Percentiles rank a stretch among this genome's conserved stretches.
Conservation (phyloP, 1,140 invertebrate genomes). For the Heliconius hewitsoni region DNA sequence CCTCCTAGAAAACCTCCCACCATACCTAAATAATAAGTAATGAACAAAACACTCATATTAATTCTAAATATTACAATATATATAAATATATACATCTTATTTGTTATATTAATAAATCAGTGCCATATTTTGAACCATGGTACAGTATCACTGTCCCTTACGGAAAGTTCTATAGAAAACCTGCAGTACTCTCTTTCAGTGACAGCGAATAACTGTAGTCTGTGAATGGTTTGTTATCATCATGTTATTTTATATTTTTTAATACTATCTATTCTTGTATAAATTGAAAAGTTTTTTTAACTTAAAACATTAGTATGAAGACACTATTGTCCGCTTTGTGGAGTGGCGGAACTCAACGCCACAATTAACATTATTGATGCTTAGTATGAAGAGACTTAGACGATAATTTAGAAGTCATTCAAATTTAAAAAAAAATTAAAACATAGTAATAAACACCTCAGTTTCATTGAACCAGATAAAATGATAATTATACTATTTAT, state of each 20-base stretch:
- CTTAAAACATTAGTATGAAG: not conserved
- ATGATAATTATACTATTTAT: too few species aligned
- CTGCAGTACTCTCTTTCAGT: not conserved
- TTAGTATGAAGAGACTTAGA: too few species aligned
- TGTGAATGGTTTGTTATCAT: slow-evolving; percentile 31
- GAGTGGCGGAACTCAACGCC: too few species aligned
- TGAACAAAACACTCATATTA: too few species aligned
- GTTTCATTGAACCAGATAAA: too few species aligned
- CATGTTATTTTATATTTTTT: not conserved
- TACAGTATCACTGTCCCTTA: slow-evolving; percentile 4
- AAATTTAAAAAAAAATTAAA: too few species aligned
- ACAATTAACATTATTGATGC: too few species aligned
- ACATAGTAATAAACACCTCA: too few species aligned
- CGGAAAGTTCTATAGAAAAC: slow-evolving; percentile 15
- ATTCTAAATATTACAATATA: not conserved
- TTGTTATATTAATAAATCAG: slow-evolving; percentile 20
- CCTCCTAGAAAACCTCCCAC: slow-evolving; percentile 66
- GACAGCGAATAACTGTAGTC: not conserved
- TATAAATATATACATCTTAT: not conserved
- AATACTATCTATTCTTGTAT: too few species aligned
- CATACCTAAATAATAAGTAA: slow-evolving; percentile 48
- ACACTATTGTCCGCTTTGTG: too few species aligned
- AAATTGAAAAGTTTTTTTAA: not conserved
- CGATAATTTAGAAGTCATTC: too few species aligned
- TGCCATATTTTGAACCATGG: slow-evolving; percentile 16